These are phyloP conservation scores for Drosophila parthenogenetica DNA, from an alignment of 2,888 invertebrate genomes.

Conservation along the genomic window DNA sequence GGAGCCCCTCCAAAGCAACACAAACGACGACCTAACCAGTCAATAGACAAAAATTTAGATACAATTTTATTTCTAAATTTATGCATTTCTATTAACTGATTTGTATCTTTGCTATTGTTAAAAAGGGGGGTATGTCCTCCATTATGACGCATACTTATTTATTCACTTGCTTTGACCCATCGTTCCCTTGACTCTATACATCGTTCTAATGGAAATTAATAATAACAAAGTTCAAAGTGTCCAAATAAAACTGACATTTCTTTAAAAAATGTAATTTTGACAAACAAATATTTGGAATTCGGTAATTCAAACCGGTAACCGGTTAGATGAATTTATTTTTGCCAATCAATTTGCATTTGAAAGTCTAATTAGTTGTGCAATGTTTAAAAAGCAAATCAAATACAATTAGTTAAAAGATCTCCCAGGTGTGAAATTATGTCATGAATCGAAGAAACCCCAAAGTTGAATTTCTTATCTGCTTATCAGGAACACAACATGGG, in stretches of 20 bases:
- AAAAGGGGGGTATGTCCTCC: too few relatives aligned
- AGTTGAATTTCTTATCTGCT: conserved; percentile 20
- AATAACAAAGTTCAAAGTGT: too few relatives aligned
- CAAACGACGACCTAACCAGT: conserved; percentile 81
- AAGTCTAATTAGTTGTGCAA: conserved; percentile 25
- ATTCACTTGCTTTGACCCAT: too few relatives aligned
- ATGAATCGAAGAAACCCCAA: conserved; percentile 22
- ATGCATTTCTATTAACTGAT: background rate
- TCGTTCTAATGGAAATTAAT: too few relatives aligned
- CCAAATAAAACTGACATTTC: background rate
- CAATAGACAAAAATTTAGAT: conserved; percentile 19
- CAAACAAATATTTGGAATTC: background rate
- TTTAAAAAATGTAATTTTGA: background rate
- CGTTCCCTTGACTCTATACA: too few relatives aligned
- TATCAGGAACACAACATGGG: conserved; percentile 48
- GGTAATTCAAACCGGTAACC: background rate
- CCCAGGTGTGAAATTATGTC: conserved; percentile 66
- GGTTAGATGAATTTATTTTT: background rate
- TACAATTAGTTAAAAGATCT: conserved; percentile 8
- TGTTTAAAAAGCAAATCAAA: conserved; percentile 19
- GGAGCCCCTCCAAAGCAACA: conserved; percentile 78
- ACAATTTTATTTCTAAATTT: background rate
- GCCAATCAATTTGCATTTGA: conserved; percentile 8
- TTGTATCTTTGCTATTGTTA: too few relatives aligned
- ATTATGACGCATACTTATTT: too few relatives aligned